Evolutionary conservation across 1,140 invertebrate species (phyloP).

Genomic region (Pachypsylla venusta): DNA sequence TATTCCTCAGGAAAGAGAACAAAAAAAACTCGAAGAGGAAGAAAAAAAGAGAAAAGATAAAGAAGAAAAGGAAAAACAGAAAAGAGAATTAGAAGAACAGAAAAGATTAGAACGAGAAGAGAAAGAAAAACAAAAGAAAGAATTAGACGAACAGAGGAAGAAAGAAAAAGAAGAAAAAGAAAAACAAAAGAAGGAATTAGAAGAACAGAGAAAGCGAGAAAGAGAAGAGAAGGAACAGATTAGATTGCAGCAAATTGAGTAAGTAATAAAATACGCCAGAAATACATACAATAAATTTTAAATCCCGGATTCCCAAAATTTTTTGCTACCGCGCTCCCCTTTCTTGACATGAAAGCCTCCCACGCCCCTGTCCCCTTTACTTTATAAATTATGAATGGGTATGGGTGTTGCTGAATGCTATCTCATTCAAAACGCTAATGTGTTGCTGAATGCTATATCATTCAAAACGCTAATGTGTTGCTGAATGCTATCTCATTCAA

Average conservation of each 20-base stretch:
- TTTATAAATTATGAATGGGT: too few species aligned
- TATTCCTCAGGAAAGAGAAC: not conserved
- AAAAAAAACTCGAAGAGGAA: slow-evolving; percentile 19
- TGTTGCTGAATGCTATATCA: too few species aligned
- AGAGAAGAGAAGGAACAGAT: slow-evolving; percentile 12
- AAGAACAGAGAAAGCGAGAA: slow-evolving; percentile 4
- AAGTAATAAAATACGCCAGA: slow-evolving; percentile 1
- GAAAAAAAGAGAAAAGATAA: slow-evolving; percentile 26
- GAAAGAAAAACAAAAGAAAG: slow-evolving; percentile 12
- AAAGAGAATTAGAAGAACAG: slow-evolving; percentile 35
- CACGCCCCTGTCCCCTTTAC: too few species aligned
- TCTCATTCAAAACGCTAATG: too few species aligned
- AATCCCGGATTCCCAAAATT: too few species aligned
- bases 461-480: too few species aligned
- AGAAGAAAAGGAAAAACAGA: slow-evolving; percentile 36
- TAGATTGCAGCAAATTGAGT: slow-evolving; percentile 1
- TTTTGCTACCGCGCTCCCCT: too few species aligned
- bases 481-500: too few species aligned
- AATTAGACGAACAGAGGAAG: slow-evolving; percentile 10
- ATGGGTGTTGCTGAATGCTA: too few species aligned
- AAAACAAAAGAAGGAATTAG: too few species aligned
- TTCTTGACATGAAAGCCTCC: too few species aligned
- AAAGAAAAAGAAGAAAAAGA: slow-evolving; percentile 13
- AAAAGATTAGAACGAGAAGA: slow-evolving; percentile 32
- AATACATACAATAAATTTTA: too few species aligned